phyloP scores from a whole-genome alignment of 2,113 vertebrate species.

The Athene noctua region DNA sequence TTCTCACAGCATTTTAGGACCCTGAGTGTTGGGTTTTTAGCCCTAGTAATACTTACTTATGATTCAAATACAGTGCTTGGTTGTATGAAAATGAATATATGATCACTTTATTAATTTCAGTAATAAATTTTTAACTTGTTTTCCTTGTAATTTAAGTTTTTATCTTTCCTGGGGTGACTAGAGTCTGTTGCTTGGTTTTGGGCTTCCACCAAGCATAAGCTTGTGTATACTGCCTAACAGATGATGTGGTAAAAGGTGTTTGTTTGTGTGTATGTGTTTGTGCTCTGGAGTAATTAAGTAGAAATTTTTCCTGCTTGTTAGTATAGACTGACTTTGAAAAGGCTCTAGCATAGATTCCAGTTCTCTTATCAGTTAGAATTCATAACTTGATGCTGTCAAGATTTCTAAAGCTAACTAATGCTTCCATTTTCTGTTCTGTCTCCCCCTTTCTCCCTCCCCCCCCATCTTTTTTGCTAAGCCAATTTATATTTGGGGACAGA shows the following conservation, averaged over 20 bases:
- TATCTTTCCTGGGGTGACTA: not conserved
- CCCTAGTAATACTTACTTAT: not conserved
- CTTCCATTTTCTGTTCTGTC: not conserved
- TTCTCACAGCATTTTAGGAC: not conserved
- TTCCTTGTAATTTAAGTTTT: not conserved
- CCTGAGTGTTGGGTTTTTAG: not conserved
- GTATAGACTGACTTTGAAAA: not conserved
- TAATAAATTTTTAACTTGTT: not conserved
- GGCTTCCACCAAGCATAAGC: not conserved
- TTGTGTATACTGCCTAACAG: not conserved
- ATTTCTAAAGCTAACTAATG: not conserved
- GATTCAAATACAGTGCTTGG: not conserved
- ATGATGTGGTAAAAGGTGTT: not conserved
- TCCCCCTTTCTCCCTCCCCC: rapidly evolving
- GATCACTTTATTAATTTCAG: not conserved
- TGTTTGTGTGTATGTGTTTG: not conserved
- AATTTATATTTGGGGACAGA: not conserved
- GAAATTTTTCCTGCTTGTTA: not conserved
- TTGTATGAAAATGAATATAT: not conserved
- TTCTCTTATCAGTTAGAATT: not conserved
- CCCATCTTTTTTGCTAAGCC: not conserved
- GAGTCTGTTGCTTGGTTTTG: not conserved
- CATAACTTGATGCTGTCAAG: not conserved
- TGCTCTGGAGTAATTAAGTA: not conserved
- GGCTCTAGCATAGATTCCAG: not conserved